These are phyloP conservation scores for Holacanthus passer DNA, from an alignment of 2,113 vertebrate species.

Conservation along the genomic window DNA sequence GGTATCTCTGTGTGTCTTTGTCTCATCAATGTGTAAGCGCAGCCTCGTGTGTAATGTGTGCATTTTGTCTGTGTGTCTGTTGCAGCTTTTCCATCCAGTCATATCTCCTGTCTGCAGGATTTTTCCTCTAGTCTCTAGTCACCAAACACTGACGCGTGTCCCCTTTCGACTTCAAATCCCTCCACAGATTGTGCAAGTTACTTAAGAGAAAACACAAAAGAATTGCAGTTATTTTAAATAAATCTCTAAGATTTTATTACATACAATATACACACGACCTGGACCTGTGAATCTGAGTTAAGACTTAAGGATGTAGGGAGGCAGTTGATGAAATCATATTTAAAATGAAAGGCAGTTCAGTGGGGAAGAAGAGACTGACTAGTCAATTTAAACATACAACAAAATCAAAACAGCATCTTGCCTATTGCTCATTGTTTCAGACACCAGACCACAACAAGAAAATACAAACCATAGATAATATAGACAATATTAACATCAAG, in stretches of 20 bases:
- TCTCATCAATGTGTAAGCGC: constrained; percentile 60
- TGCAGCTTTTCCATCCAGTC: constrained; percentile 53
- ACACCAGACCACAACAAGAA: constrained; percentile 70
- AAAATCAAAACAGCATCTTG: constrained; percentile 52
- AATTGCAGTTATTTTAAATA: constrained; percentile 66
- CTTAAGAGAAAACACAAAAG: constrained; percentile 50
- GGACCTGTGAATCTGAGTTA: constrained; percentile 59
- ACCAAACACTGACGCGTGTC: constrained; percentile 63
- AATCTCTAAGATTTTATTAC: constrained; percentile 80
- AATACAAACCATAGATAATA: constrained; percentile 65
- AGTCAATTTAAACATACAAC: constrained; percentile 58
- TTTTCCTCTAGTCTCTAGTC: constrained; percentile 47
- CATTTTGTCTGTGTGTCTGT: constrained; percentile 48
- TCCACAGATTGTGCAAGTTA: constrained; percentile 49
- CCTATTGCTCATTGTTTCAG: constrained; percentile 57
- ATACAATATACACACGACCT: constrained; percentile 68
- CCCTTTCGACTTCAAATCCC: constrained; percentile 64
- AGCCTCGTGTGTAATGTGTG: constrained; percentile 36
- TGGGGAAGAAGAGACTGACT: constrained; percentile 34
- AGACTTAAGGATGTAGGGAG: constrained; percentile 54
- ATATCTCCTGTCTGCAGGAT: constrained; percentile 61
- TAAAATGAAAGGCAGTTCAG: constrained; percentile 61
- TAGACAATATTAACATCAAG: constrained; percentile 70
- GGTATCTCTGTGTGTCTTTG: constrained; percentile 65
- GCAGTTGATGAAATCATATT: constrained; percentile 29